Conservation (phyloP, 2,888 invertebrate species). For the Anoplius nigerrimus region DNA sequence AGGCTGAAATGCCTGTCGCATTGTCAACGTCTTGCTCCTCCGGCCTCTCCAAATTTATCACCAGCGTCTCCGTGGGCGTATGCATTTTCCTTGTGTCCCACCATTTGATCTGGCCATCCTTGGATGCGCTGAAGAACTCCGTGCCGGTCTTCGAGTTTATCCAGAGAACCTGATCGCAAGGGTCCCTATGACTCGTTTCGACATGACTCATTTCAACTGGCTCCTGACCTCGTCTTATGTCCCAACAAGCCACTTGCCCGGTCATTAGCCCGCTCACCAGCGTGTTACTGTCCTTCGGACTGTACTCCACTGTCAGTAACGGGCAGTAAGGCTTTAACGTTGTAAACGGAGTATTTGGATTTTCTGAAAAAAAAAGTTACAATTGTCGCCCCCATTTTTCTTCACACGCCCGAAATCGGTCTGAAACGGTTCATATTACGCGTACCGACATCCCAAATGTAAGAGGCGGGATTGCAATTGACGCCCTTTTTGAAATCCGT, state of each 20-base stretch:
- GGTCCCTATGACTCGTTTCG: slow-evolving; percentile 91
- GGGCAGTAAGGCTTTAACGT: slow-evolving; percentile 67
- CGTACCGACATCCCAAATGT: slow-evolving; percentile 82
- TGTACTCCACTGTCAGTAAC: slow-evolving; percentile 69
- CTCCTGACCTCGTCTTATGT: slow-evolving; percentile 87
- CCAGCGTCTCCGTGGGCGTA: slow-evolving; percentile 83
- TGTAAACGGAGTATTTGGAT: slow-evolving; percentile 70
- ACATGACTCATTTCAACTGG: slow-evolving; percentile 87
- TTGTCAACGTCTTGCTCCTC: slow-evolving; percentile 80
- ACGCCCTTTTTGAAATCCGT: slow-evolving; percentile 75
- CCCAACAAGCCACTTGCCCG: slow-evolving; percentile 84
- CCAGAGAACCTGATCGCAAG: slow-evolving; percentile 92
- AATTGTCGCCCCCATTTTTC: no score
- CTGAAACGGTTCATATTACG: background rate
- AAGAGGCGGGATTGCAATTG: slow-evolving; percentile 77
- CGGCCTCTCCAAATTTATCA: slow-evolving; percentile 82
- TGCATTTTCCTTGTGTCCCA: slow-evolving; percentile 89
- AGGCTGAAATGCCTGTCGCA: slow-evolving; percentile 84
- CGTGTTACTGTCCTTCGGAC: slow-evolving; percentile 70
- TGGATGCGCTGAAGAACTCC: slow-evolving; percentile 95
- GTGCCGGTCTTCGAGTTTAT: slow-evolving; percentile 95
- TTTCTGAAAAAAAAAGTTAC: slow-evolving; percentile 58
- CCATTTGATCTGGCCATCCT: slow-evolving; percentile 86
- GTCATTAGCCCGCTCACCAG: slow-evolving; percentile 69
- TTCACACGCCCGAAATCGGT: background rate